Conservation (phyloP, 2,113 vertebrate genomes). For the Corapipo altera region DNA sequence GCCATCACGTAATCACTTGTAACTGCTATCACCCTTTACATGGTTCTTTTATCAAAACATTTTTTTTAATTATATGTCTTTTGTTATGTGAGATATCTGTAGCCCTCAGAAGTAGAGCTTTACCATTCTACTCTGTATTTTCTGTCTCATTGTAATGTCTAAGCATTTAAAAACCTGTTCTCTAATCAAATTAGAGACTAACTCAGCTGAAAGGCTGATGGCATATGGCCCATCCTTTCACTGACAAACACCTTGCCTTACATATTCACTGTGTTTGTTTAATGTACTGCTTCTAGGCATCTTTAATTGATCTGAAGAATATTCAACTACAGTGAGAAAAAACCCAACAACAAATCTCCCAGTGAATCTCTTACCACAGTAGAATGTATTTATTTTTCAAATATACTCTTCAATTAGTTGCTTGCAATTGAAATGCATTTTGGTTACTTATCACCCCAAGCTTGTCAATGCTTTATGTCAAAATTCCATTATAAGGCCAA, state of each 20-base stretch:
- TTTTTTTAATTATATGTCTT: background rate
- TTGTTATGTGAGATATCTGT: background rate
- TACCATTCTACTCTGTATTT: background rate
- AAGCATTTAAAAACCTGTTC: background rate
- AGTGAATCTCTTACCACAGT: background rate
- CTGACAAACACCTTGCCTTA: background rate
- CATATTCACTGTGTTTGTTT: background rate
- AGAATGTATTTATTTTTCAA: background rate
- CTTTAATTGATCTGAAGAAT: background rate
- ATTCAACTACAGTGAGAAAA: background rate
- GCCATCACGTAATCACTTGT: background rate
- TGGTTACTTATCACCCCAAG: background rate
- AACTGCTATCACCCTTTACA: background rate
- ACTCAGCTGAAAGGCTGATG: background rate
- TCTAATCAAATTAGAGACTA: background rate
- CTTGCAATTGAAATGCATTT: background rate
- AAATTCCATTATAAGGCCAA: background rate
- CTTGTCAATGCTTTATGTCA: background rate
- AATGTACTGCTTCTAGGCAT: background rate
- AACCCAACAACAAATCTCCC: background rate
- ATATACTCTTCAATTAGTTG: background rate
- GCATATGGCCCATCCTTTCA: background rate
- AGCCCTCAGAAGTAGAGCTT: background rate
- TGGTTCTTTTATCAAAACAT: background rate
- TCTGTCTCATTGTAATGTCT: background rate